Evolutionary conservation across 2,797 vertebrate species (phyloP).

Genomic region (Pseudotriccus pelzelni): DNA sequence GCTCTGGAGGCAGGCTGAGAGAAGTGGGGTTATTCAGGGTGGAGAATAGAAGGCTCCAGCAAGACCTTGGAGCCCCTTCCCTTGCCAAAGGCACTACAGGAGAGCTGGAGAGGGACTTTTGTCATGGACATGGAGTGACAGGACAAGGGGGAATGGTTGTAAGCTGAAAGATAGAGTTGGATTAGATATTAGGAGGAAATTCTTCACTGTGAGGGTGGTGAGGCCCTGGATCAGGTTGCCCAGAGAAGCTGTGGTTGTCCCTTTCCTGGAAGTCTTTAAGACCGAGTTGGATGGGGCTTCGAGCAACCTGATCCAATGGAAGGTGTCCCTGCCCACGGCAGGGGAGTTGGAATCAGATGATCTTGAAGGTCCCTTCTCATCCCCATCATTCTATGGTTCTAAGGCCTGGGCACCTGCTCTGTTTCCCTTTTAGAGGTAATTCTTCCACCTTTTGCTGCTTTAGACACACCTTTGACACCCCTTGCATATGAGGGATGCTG

Average conservation of each 20-base stretch:
- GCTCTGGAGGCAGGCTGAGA: not conserved
- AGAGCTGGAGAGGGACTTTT: not conserved
- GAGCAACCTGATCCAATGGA: no score
- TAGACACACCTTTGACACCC: not conserved
- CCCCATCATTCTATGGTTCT: not conserved
- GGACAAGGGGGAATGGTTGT: not conserved
- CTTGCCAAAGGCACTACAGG: not conserved
- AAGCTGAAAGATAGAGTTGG: not conserved
- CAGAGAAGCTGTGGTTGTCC: accelerated
- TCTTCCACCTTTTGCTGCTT: not conserved
- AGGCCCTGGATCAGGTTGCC: not conserved
- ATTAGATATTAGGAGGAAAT: not conserved
- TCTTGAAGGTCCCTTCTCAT: not conserved
- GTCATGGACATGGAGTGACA: not conserved
- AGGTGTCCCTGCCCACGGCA: not conserved
- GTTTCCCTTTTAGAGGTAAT: not conserved
- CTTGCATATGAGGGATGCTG: not conserved
- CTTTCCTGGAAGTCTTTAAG: accelerated
- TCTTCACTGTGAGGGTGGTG: not conserved
- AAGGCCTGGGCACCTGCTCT: accelerated
- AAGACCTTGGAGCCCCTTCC: not conserved
- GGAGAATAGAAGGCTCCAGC: not conserved
- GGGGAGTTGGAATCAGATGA: no score
- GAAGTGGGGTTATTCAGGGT: not conserved
- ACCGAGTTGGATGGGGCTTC: accelerated